Conservation (phyloP, 2,888 invertebrate genomes). For the Drosophila tanythrix region DNA sequence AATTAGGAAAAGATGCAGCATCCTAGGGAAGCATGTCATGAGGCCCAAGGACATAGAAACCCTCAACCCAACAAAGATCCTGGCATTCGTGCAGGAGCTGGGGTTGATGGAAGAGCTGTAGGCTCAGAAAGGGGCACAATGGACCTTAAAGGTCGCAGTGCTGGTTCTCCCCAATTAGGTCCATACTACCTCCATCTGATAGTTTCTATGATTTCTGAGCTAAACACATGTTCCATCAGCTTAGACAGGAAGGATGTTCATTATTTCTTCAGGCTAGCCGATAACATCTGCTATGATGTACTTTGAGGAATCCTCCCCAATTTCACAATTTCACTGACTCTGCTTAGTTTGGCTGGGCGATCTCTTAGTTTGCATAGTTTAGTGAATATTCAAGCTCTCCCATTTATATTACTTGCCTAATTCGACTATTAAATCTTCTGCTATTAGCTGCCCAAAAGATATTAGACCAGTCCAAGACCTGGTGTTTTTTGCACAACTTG, state of each 20-base stretch:
- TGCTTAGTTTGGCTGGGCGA: neutral
- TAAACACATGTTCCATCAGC: neutral
- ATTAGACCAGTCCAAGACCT: neutral
- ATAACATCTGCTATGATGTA: neutral
- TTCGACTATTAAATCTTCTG: neutral
- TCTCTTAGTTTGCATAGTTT: neutral
- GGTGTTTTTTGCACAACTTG: rapidly evolving
- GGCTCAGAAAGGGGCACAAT: too few relatives aligned
- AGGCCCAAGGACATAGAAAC: too few relatives aligned
- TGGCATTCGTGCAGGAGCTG: too few relatives aligned
- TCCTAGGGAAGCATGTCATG: too few relatives aligned
- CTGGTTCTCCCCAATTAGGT: neutral
- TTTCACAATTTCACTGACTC: neutral
- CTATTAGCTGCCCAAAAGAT: neutral
- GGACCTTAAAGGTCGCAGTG: too few relatives aligned
- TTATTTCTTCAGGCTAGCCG: neutral
- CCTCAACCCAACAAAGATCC: too few relatives aligned
- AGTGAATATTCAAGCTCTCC: neutral
- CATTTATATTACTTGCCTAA: neutral
- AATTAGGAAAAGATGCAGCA: too few relatives aligned
- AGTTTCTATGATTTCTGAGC: rapidly evolving
- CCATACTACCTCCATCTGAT: neutral
- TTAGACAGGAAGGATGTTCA: too few relatives aligned
- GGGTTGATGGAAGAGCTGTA: too few relatives aligned
- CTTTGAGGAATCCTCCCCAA: neutral